Evolutionary conservation across 2,797 vertebrate species (phyloP).

Genomic region (Esox masquinongy): DNA sequence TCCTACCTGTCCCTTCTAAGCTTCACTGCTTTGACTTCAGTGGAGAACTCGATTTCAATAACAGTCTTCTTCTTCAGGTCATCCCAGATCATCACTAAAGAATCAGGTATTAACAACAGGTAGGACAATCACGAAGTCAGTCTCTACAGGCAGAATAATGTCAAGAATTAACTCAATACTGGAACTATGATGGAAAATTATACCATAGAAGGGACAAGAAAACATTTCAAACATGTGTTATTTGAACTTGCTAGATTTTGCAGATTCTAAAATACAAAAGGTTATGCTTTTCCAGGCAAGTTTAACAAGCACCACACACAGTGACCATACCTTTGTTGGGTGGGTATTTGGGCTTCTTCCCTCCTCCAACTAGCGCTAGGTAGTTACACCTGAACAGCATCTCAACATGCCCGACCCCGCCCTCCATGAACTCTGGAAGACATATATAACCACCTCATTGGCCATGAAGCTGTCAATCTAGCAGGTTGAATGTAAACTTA

Average conservation of each 20-base stretch:
- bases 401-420: slow-evolving; percentile 94
- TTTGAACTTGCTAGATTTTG: neutral
- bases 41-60: slow-evolving; percentile 98
- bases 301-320: neutral
- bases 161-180: neutral
- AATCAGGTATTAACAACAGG: neutral
- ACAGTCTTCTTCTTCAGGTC: slow-evolving; percentile 99
- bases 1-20: slow-evolving; percentile 90
- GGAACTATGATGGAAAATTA: neutral
- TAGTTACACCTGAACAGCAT: slow-evolving; percentile 99
- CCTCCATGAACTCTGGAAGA: slow-evolving; percentile 93
- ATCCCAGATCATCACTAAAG: slow-evolving; percentile 97
- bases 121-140: neutral
- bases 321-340: slow-evolving; percentile 93
- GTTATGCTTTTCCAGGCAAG: neutral
- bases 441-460: neutral
- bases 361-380: slow-evolving; percentile 94
- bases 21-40: slow-evolving; percentile 97
- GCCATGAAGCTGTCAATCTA: neutral
- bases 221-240: neutral
- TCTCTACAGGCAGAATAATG: neutral
- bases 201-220: neutral
- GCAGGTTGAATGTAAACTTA: neutral
- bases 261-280: neutral
- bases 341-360: slow-evolving; percentile 97